Evolutionary conservation across 2,797 vertebrate species (phyloP).

Genomic region (Coracias cyanogaster): DNA sequence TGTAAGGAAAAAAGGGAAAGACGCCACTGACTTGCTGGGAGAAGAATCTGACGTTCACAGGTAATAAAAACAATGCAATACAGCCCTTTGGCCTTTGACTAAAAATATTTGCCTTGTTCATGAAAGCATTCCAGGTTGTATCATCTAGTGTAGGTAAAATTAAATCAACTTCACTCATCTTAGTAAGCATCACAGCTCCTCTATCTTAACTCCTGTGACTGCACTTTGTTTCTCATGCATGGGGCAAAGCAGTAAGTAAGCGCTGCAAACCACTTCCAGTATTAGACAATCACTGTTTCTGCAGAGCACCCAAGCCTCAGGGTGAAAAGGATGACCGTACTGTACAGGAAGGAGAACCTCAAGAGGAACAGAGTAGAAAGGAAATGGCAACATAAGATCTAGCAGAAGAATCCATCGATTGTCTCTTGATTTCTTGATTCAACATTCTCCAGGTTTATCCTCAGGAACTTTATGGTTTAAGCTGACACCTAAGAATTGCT

Average conservation of each 20-base stretch:
- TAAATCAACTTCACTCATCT: not conserved
- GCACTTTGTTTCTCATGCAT: not conserved
- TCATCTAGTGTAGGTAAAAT: not conserved
- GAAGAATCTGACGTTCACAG: slow-evolving; percentile 69
- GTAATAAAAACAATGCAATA: slow-evolving; percentile 63
- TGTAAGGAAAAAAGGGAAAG: slow-evolving; percentile 83
- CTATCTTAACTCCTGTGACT: not conserved
- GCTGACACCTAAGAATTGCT: not conserved
- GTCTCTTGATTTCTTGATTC: not conserved
- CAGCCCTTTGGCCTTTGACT: not conserved
- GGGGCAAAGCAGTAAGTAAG: not conserved
- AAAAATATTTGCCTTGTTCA: not conserved
- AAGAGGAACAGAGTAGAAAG: not conserved
- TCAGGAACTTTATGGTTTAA: not conserved
- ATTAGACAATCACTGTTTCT: slow-evolving; percentile 10
- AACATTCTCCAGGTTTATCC: not conserved
- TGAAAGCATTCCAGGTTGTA: not conserved
- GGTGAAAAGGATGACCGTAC: not conserved
- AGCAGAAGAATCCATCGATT: not conserved
- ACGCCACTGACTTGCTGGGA: slow-evolving; percentile 44
- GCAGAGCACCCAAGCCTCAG: not conserved
- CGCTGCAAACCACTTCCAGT: not conserved
- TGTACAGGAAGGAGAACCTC: not conserved
- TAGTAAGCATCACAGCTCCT: not conserved
- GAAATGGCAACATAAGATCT: not conserved